Percentiles rank a stretch among this genome's conserved stretches.
Conservation (phyloP, 2,888 invertebrate genomes). For the Hemistola chrysoprasaria region DNA sequence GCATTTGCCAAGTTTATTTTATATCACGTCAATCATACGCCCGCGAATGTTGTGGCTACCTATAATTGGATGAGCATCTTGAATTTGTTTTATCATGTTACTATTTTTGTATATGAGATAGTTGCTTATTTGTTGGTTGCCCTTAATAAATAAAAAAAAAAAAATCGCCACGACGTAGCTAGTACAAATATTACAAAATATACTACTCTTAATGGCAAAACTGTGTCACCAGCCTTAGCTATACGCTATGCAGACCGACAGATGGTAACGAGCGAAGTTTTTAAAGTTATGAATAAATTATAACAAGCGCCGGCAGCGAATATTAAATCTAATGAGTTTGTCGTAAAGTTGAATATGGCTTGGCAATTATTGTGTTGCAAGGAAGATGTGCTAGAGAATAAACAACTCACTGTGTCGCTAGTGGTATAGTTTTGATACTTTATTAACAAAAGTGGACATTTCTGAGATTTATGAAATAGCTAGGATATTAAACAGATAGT, state of each 20-base stretch:
- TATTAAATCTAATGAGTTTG: slow-evolving; percentile 10
- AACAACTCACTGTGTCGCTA: slow-evolving; percentile 9
- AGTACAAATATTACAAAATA: too few species aligned
- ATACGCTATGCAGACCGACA: slow-evolving; percentile 21
- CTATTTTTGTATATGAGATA: too few species aligned
- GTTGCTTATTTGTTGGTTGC: too few species aligned
- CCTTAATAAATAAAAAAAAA: too few species aligned
- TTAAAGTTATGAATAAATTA: slow-evolving; percentile 55
- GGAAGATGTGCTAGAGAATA: slow-evolving; percentile 11
- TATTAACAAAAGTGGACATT: slow-evolving; percentile 7
- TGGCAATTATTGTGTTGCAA: slow-evolving; percentile 9
- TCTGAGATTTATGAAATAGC: too few species aligned
- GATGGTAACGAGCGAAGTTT: slow-evolving; percentile 50
- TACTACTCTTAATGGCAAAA: slow-evolving; percentile 3
- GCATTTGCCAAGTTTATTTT: too few species aligned
- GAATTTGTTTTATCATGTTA: too few species aligned
- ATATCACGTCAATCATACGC: too few species aligned
- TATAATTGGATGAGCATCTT: too few species aligned
- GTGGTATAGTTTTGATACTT: slow-evolving; percentile 1
- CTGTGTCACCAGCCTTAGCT: neutral
- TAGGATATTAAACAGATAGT: too few species aligned
- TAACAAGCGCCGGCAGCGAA: slow-evolving; percentile 21
- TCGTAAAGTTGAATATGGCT: slow-evolving; percentile 10
- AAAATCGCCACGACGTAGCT: too few species aligned
- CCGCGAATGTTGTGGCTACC: too few species aligned